phyloP scores from a whole-genome alignment of 2,113 vertebrate genomes.

The Solenodon paradoxus region DNA sequence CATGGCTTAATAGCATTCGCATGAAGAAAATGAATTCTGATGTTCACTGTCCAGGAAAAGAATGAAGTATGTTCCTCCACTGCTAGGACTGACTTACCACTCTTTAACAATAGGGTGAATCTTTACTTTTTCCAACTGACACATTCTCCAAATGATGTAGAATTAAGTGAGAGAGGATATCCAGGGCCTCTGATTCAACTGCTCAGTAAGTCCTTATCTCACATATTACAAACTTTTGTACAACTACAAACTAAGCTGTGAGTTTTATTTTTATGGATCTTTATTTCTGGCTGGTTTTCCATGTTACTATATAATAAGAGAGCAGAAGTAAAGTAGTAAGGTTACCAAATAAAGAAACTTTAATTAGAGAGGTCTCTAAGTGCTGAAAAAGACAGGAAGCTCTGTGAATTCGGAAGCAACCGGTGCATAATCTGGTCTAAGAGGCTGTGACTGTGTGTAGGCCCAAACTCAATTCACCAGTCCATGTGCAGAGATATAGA shows the following conservation, averaged over 20 bases:
- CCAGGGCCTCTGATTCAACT: neutral
- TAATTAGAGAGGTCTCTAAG: neutral
- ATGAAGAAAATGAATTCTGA: neutral
- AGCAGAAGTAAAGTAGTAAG: neutral
- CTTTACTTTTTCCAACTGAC: neutral
- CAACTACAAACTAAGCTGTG: neutral
- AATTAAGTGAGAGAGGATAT: neutral
- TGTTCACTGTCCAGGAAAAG: neutral
- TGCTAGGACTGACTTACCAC: neutral
- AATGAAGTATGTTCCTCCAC: neutral
- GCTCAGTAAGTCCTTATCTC: neutral
- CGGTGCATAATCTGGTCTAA: neutral
- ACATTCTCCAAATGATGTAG: neutral
- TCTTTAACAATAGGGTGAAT: neutral
- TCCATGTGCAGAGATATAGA: neutral
- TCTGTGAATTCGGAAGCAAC: neutral
- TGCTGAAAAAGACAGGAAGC: neutral
- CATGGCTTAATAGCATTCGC: neutral
- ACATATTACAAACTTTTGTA: neutral
- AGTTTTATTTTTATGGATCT: neutral
- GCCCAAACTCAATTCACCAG: no score
- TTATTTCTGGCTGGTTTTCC: neutral
- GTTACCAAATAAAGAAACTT: neutral
- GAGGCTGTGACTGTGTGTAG: neutral
- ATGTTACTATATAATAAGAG: neutral